phyloP scores from a whole-genome alignment of 2,797 vertebrate genomes.

The Danio tinwini region DNA sequence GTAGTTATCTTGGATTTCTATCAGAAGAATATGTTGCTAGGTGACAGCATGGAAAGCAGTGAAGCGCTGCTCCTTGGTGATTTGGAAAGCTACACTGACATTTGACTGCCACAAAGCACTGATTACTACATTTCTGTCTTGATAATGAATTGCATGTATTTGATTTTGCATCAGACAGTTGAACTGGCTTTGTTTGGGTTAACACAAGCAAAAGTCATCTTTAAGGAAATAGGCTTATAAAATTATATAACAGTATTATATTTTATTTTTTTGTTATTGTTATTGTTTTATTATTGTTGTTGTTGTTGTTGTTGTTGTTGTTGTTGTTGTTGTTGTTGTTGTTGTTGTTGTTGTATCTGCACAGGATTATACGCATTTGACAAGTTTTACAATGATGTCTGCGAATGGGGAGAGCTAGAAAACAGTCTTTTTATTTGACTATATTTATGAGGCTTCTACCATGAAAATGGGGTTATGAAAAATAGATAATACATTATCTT shows the following conservation, averaged over 20 bases:
- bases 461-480: neutral
- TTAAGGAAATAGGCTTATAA: neutral
- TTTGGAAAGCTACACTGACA: constrained; percentile 44
- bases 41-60: constrained; percentile 76
- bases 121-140: neutral
- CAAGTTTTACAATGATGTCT: too few species aligned
- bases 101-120: constrained; percentile 17
- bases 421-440: neutral
- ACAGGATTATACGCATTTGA: neutral
- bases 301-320: too few species aligned
- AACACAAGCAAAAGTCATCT: neutral
- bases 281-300: too few species aligned
- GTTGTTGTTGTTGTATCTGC: too few species aligned
- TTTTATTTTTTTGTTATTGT: too few species aligned
- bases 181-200: neutral
- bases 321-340: too few species aligned
- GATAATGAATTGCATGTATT: neutral
- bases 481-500: neutral
- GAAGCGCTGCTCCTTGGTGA: constrained; percentile 65
- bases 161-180: neutral
- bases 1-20: constrained; percentile 63
- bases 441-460: neutral
- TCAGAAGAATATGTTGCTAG: constrained; percentile 77
- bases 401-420: neutral
- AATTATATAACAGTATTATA: too few species aligned